Evolutionary conservation across 1,140 invertebrate genomes (phyloP), one percentile per base, ranked within the genome.

Genomic region (Drosophila willistoni): DNA sequence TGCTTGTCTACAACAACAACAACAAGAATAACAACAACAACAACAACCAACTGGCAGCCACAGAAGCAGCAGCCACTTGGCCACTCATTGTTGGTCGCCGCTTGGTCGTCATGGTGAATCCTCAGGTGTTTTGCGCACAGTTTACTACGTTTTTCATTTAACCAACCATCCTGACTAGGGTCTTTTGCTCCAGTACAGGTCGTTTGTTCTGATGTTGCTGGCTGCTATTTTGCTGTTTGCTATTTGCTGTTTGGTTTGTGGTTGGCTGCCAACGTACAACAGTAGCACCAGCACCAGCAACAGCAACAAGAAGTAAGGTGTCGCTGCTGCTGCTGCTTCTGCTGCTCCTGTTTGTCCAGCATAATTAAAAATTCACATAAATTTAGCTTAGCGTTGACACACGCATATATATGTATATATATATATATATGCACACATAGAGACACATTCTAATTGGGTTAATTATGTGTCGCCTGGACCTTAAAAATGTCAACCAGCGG

Each of bases 291-390:
- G 22, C 19, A 22, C 1, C 19, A 22, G 19, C 73, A 68, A 56
- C 72, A 56, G 70, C 42, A 44, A 47, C 44, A 47, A 47, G 14
- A 51, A 51, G 44, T 62, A 75, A 82, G 68, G 76, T 69, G 73
- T 75, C 63, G 62, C 65, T 67, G 60, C 54, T 65, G 54, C 54
- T 71, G 19, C 39, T 41, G 41, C 59, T 64, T 41, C 51, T 71
- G 44, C 64, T 47, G 12, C 68, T 57, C 7, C 47, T 70, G 62
- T 47, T 51, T 74, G 75, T 77, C 75, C 75, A 68, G 74, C 75
- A 90, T 90, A 90, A 90, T 90, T 90, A 90, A 90, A 90, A 90
- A 90, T 90, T 87, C 87, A 83, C 87, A 90, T 90, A 90, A 90
- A 90, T 90, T 90, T 90, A 87, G 87, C 87, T 90, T 90, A 90